phyloP scores from a whole-genome alignment of 2,113 vertebrate genomes.

The Lanius ludovicianus region DNA sequence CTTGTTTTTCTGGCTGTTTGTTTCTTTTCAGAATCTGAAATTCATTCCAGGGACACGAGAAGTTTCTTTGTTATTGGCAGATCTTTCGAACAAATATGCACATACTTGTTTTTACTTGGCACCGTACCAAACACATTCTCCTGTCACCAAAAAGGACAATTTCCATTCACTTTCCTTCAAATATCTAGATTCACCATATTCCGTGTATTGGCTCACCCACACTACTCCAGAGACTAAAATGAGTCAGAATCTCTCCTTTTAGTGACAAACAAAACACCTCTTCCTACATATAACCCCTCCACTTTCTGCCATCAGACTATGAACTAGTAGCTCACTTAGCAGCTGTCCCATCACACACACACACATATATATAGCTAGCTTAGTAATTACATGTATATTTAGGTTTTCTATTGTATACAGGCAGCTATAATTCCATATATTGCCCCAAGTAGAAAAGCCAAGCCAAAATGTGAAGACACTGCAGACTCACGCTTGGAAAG shows the following conservation, averaged over 20 bases:
- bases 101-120: not conserved
- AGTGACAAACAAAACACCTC: not conserved
- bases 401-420: not conserved
- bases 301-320: not conserved
- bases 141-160: not conserved
- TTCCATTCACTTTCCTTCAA: not conserved
- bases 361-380: not conserved
- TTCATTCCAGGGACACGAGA: not conserved
- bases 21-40: conserved; percentile 24
- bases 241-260: not conserved
- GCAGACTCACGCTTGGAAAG: not conserved
- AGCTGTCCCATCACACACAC: not conserved
- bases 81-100: not conserved
- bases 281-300: not conserved
- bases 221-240: not conserved
- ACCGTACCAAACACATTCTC: not conserved
- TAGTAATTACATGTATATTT: not conserved
- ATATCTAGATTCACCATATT: not conserved
- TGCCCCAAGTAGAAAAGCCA: not conserved
- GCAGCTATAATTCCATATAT: not conserved
- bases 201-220: not conserved
- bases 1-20: not conserved
- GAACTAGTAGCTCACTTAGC: not conserved
- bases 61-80: not conserved
- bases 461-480: not conserved